phyloP scores from a whole-genome alignment of 2,888 invertebrate species.

The Atethmia centrago region DNA sequence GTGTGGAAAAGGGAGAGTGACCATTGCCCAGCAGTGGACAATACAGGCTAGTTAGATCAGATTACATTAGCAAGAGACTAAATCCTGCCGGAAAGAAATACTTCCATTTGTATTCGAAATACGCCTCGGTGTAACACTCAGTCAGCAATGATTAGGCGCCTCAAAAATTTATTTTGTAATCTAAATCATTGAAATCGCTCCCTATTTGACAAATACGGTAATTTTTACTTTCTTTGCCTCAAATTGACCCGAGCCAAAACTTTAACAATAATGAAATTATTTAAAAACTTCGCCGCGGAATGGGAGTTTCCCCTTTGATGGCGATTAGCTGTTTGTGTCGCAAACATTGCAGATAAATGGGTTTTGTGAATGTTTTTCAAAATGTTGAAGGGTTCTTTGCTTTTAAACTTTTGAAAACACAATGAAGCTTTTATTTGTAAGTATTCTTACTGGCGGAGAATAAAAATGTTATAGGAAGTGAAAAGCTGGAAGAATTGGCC shows the following conservation, averaged over 20 bases:
- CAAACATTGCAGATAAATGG: constrained; percentile 57
- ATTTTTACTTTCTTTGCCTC: constrained; percentile 63
- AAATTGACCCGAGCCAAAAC: constrained; percentile 61
- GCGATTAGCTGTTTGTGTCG: constrained; percentile 64
- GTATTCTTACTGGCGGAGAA: neutral
- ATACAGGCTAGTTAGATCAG: neutral
- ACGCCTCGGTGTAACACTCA: constrained; percentile 53
- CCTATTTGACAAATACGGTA: constrained; percentile 63
- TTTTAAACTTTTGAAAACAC: constrained; percentile 2
- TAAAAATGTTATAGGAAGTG: neutral
- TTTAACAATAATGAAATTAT: constrained; percentile 71
- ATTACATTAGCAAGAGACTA: neutral
- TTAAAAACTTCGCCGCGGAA: constrained; percentile 65
- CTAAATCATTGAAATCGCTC: constrained; percentile 62
- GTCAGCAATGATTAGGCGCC: constrained; percentile 53
- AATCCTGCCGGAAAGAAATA: neutral
- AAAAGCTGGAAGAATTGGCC: neutral
- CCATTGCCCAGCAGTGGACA: neutral
- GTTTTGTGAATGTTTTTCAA: constrained; percentile 43
- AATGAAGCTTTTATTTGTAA: constrained; percentile 1
- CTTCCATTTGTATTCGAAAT: neutral
- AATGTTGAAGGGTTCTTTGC: constrained; percentile 43
- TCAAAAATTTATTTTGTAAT: constrained; percentile 61
- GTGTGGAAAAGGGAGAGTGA: neutral
- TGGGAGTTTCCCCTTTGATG: constrained; percentile 60